Evolutionary conservation across 2,888 invertebrate genomes (phyloP).

Genomic region (Apamea sordens): DNA sequence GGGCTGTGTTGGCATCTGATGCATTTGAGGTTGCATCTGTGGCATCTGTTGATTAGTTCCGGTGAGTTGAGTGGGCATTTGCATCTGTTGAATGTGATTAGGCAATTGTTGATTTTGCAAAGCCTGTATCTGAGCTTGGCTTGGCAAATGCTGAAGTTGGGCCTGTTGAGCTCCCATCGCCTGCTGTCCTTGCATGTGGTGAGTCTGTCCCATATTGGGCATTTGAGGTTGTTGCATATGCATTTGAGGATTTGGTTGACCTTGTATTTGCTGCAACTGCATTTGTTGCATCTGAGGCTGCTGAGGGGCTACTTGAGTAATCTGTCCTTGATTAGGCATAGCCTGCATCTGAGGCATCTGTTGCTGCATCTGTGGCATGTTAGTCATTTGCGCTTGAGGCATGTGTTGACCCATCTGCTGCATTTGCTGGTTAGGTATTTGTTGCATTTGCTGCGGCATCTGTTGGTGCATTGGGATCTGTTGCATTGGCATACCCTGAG

Average conservation of each 20-base stretch:
- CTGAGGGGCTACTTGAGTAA: slow-evolving; percentile 86
- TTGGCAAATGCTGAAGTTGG: slow-evolving; percentile 88
- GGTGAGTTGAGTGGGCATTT: slow-evolving; percentile 86
- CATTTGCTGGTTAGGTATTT: slow-evolving; percentile 89
- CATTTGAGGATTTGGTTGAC: slow-evolving; percentile 86
- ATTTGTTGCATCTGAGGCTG: slow-evolving; percentile 89
- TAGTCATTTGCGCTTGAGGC: slow-evolving; percentile 86
- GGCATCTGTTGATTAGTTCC: slow-evolving; percentile 87
- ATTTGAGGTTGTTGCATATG: slow-evolving; percentile 89
- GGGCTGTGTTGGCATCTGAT: slow-evolving; percentile 87
- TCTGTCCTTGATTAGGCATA: slow-evolving; percentile 86
- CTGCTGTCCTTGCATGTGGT: slow-evolving; percentile 87
- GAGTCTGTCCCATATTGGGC: slow-evolving; percentile 85
- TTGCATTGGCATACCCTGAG: slow-evolving; percentile 88
- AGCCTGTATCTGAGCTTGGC: slow-evolving; percentile 89
- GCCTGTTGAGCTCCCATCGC: slow-evolving; percentile 86
- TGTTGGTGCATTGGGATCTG: slow-evolving; percentile 90
- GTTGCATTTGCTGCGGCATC: slow-evolving; percentile 89
- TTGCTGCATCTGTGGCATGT: slow-evolving; percentile 89
- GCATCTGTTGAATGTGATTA: slow-evolving; percentile 90
- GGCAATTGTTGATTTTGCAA: slow-evolving; percentile 90
- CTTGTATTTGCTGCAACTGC: slow-evolving; percentile 89
- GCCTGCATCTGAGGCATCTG: slow-evolving; percentile 89
- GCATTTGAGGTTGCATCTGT: slow-evolving; percentile 89
- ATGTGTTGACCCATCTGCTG: slow-evolving; percentile 88